Conservation (phyloP, 2,888 invertebrate genomes). For the Tribolium freemani region DNA sequence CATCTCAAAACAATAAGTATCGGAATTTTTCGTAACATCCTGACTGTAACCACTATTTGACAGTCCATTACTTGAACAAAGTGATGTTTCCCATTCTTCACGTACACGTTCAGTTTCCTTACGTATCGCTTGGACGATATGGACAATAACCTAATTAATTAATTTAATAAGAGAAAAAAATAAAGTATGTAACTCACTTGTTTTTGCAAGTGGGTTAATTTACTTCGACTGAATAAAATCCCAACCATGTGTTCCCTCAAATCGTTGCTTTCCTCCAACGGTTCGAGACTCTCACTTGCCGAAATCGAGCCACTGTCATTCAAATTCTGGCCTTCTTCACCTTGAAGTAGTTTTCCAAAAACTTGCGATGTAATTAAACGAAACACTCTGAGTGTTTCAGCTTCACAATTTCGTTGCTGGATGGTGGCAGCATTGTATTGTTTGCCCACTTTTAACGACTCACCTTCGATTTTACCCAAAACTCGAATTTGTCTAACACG, state of each 20-base stretch:
- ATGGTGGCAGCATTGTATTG: slow-evolving; percentile 74
- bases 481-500: slow-evolving; percentile 87
- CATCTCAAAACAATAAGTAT: slow-evolving; percentile 99
- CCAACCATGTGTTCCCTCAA: slow-evolving; percentile 96
- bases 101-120: slow-evolving; percentile 89
- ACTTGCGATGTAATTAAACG: slow-evolving; percentile 92
- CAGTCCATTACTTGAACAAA: slow-evolving; percentile 69
- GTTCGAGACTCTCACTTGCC: slow-evolving; percentile 66
- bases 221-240: slow-evolving; percentile 93
- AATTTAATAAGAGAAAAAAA: background rate
- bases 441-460: slow-evolving; percentile 70
- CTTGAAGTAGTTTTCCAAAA: slow-evolving; percentile 89
- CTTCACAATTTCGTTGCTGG: slow-evolving; percentile 89
- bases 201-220: slow-evolving; percentile 92
- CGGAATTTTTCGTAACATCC: slow-evolving; percentile 72
- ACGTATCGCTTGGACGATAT: slow-evolving; percentile 91
- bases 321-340: slow-evolving; percentile 69
- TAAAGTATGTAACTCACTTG: slow-evolving; percentile 73
- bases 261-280: slow-evolving; percentile 69
- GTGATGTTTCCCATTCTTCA: slow-evolving; percentile 89
- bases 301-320: slow-evolving; percentile 60
- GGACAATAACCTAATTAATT: slow-evolving; percentile 79
- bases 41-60: slow-evolving; percentile 65
- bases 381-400: slow-evolving; percentile 93
- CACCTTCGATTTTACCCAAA: slow-evolving; percentile 76